Conservation (phyloP, 2,888 invertebrate species). For the Lottia scabra region DNA sequence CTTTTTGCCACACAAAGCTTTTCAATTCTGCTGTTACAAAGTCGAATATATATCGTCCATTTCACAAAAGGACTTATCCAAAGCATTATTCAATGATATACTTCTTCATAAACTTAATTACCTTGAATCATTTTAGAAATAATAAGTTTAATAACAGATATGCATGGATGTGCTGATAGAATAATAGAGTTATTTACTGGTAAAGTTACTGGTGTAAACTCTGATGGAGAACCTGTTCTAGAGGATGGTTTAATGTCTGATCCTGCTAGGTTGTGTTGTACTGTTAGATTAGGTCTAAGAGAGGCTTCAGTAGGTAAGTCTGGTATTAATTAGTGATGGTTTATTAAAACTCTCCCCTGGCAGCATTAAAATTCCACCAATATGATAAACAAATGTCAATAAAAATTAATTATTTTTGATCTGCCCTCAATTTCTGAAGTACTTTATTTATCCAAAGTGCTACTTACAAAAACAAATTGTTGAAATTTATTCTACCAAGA, state of each 20-base stretch:
- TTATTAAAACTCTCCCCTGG: too few species aligned
- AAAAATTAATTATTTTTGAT: too few species aligned
- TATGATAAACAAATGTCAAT: too few species aligned
- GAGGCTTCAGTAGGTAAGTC: conserved; percentile 76
- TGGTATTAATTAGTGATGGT: background rate
- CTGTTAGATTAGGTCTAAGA: conserved; percentile 75
- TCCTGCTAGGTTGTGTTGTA: conserved; percentile 75
- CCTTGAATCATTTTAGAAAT: conserved; percentile 72
- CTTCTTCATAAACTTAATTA: too few species aligned
- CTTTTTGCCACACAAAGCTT: too few species aligned
- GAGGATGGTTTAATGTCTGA: conserved; percentile 70
- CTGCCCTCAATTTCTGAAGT: too few species aligned
- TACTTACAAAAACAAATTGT: too few species aligned
- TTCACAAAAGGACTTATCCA: background rate
- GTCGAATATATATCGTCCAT: too few species aligned
- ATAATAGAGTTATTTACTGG: conserved; percentile 75
- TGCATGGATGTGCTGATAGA: conserved; percentile 76
- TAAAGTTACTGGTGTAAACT: conserved; percentile 33
- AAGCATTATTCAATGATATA: background rate
- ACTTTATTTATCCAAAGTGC: too few species aligned
- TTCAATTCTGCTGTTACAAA: too few species aligned
- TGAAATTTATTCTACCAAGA: too few species aligned
- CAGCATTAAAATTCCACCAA: too few species aligned
- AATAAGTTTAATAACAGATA: conserved; percentile 75
- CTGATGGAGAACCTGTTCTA: conserved; percentile 24